Evolutionary conservation across 2,888 invertebrate species (phyloP), one percentile per base, ranked within the genome.

Genomic region (Drosophila falleni): DNA sequence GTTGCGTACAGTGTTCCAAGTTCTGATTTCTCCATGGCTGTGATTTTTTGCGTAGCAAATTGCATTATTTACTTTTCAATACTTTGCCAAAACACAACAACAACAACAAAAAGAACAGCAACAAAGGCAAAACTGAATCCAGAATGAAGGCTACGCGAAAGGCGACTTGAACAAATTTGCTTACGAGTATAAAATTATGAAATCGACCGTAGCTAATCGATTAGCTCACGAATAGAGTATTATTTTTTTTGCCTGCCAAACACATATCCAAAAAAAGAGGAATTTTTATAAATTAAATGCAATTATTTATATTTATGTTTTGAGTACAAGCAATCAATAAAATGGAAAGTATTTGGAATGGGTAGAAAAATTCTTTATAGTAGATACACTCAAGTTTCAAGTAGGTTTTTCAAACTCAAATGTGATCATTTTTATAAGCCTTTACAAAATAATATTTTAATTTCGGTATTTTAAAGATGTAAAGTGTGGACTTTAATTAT

Each of bases 11-110:
- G 47, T 46, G 41, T 49, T 53, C 29, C 35, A 46, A 42, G 65
- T 49, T 56, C 46, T 55, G 46, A 44, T 37, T 59, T 31, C 41
- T 63, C 37, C 46, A 41, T 29, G 60, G 33, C 37, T 49, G 49
- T 26, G 47, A 49, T 33, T 46, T 42, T 56, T 59, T 73, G 72
- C 81, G 84, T 82, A 69, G 67, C 84, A 75, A 82, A 82, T 82
- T 87, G 87, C 84, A 84, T 78, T 82, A 81, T 87, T 81, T 78
- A 74, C 70, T 82, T 77, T 82, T 86, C 72, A 74, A 78, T 78
- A 87, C 70, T 63, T 71, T 56, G 70, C 58, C 77, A 76, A 75
- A 62, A 63, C 64, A 51, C 58, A 60, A 35, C 44, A 44, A 46
- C 55, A 51, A 42, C 49, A 41, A 56, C 33, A 50, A 3, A 4